Evolutionary conservation across 2,113 vertebrate genomes (phyloP).

Genomic region (Xyrauchen texanus): DNA sequence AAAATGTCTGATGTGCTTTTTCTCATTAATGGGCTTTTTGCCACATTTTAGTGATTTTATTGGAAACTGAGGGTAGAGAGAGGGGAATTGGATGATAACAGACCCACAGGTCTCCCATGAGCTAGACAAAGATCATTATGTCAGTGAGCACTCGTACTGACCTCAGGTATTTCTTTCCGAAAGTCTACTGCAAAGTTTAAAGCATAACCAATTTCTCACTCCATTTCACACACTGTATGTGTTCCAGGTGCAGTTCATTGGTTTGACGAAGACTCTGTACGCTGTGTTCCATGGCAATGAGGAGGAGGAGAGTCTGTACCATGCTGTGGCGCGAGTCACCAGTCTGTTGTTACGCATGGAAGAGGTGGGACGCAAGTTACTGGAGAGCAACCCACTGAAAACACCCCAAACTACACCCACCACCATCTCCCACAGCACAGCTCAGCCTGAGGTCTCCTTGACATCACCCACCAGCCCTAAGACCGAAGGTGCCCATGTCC

Average conservation of each 20-base stretch:
- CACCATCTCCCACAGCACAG: background rate
- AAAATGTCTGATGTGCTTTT: no score
- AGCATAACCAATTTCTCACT: no score
- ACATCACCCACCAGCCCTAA: background rate
- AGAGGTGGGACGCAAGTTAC: slow-evolving; percentile 71
- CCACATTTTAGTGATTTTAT: no score
- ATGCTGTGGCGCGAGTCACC: slow-evolving; percentile 88
- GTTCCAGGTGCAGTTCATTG: slow-evolving; percentile 88
- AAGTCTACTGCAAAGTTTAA: no score
- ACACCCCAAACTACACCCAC: slow-evolving; percentile 28
- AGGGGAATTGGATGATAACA: no score
- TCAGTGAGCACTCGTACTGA: no score
- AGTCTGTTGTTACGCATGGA: slow-evolving; percentile 81
- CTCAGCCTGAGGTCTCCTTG: slow-evolving; percentile 8
- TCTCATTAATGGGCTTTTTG: no score
- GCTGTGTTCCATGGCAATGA: slow-evolving; percentile 91
- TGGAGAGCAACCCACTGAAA: slow-evolving; percentile 58
- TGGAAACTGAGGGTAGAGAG: no score
- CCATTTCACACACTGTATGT: slow-evolving; percentile 25
- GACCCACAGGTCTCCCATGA: no score
- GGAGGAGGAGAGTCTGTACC: slow-evolving; percentile 89
- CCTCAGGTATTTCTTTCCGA: no score
- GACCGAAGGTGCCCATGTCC: background rate
- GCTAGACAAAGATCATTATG: no score
- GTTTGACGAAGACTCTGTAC: slow-evolving; percentile 94